Evolutionary conservation across 1,140 invertebrate species (phyloP).

Genomic region (Portunus trituberculatus): DNA sequence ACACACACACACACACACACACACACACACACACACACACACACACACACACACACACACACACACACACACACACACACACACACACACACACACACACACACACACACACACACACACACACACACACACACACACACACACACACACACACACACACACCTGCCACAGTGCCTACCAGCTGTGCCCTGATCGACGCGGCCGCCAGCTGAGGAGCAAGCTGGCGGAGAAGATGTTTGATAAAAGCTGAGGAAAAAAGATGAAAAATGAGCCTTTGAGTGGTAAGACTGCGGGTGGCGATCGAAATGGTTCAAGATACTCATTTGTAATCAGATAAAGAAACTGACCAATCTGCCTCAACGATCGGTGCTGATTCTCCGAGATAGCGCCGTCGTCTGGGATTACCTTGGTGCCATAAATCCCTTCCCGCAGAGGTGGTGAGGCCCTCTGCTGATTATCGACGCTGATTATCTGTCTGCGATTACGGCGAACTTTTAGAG

Average conservation of each 20-base stretch:
- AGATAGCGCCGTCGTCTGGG: neutral
- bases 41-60: constrained; percentile 27
- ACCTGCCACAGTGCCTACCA: neutral
- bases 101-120: constrained; percentile 40
- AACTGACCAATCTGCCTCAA: neutral
- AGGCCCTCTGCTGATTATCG: neutral
- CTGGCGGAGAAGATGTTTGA: neutral
- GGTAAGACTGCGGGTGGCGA: neutral
- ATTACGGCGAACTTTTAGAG: neutral
- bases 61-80: constrained; percentile 42
- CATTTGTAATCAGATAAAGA: neutral
- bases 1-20: neutral
- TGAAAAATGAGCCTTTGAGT: neutral
- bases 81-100: constrained; percentile 41
- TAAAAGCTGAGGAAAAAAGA: no score
- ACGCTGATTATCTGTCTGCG: neutral
- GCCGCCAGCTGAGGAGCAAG: neutral
- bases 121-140: constrained; percentile 31
- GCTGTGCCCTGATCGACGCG: neutral
- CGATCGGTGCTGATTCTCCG: neutral
- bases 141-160: neutral
- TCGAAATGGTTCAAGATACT: neutral
- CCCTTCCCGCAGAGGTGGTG: neutral
- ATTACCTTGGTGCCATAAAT: neutral
- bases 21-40: constrained; percentile 22